Conservation (phyloP, 2,113 vertebrate species). For the Ammodytes dubius region DNA sequence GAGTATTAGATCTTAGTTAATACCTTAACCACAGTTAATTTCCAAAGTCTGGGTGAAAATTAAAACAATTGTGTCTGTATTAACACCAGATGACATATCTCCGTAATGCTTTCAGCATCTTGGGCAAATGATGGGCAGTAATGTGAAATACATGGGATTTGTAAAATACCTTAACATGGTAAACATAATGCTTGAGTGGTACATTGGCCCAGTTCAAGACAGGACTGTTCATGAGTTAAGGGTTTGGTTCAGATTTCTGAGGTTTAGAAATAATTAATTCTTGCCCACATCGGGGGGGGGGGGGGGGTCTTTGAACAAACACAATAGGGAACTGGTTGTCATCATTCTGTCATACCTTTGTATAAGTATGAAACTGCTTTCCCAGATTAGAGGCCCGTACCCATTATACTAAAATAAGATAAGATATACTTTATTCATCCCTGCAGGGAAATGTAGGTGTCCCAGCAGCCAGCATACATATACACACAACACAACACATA, state of each 20-base stretch:
- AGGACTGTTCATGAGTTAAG: background rate
- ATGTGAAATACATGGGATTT: too few relatives aligned
- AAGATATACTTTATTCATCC: too few relatives aligned
- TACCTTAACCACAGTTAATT: background rate
- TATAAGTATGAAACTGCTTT: background rate
- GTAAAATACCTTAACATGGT: background rate
- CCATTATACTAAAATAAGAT: background rate
- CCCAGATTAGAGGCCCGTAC: background rate
- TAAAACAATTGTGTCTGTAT: too few relatives aligned
- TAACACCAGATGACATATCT: too few relatives aligned
- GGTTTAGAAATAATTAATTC: too few relatives aligned
- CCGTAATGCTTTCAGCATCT: too few relatives aligned
- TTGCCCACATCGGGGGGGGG: too few relatives aligned
- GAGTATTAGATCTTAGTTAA: background rate
- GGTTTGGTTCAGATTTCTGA: too few relatives aligned
- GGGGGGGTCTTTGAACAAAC: background rate
- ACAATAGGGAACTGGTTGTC: background rate
- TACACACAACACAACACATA: too few relatives aligned
- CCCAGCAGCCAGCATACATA: too few relatives aligned
- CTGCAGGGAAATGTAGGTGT: too few relatives aligned
- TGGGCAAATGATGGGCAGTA: too few relatives aligned
- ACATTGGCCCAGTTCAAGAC: background rate
- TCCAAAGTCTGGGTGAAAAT: background rate
- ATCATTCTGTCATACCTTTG: background rate
- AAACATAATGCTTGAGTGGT: background rate